Conservation (phyloP, 2,888 invertebrate genomes). For the Nebria brevicollis region DNA sequence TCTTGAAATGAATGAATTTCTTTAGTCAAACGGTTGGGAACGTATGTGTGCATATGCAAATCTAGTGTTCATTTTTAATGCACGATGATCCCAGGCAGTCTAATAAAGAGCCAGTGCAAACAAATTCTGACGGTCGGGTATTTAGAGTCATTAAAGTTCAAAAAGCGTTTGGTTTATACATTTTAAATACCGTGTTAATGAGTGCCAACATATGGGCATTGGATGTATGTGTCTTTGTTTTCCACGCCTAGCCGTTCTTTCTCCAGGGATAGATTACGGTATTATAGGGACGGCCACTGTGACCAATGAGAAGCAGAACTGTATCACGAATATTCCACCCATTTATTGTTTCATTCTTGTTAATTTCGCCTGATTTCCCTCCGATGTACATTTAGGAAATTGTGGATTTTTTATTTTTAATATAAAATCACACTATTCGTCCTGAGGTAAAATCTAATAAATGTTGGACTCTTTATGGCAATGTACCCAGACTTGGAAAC, state of each 20-base stretch:
- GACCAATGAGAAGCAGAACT: not conserved
- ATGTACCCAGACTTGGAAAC: not conserved
- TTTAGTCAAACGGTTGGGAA: not conserved
- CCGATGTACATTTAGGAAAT: too few species aligned
- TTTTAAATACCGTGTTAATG: constrained; percentile 37
- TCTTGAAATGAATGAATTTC: not conserved
- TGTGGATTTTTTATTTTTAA: too few species aligned
- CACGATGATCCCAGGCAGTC: not conserved
- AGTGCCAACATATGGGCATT: not conserved
- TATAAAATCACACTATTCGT: not conserved
- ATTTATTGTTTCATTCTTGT: not conserved
- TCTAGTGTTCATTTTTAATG: not conserved
- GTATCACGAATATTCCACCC: not conserved
- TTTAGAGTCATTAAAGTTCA: constrained; percentile 35
- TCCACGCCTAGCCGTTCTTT: not conserved
- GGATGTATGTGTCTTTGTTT: not conserved
- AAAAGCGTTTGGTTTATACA: constrained; percentile 41
- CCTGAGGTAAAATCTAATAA: constrained; percentile 15
- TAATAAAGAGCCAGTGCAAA: not conserved
- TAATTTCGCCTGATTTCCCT: too few species aligned
- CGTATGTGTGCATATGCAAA: not conserved
- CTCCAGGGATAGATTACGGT: constrained; percentile 21
- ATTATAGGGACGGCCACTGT: constrained; percentile 4
- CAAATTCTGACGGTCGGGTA: constrained; percentile 13
- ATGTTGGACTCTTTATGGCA: constrained; percentile 9